Conservation (phyloP, 2,797 vertebrate genomes). For the Macrochelys suwanniensis region DNA sequence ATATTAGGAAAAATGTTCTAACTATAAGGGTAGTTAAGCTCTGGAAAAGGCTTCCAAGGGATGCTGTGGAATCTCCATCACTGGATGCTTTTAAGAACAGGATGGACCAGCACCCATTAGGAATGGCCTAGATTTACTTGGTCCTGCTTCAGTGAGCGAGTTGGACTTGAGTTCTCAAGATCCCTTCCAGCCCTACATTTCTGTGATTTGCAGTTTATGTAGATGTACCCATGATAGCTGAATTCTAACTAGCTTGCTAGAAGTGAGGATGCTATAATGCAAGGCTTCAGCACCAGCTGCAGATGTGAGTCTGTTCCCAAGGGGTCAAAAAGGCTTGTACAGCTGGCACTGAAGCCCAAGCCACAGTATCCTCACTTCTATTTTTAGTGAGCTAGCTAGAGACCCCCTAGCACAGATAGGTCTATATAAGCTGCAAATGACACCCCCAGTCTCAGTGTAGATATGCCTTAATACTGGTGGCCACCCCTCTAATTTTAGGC, state of each 20-base stretch:
- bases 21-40: background rate
- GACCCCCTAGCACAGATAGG: too few species aligned
- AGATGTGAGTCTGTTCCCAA: background rate
- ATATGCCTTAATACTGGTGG: rapidly evolving
- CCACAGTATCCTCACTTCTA: background rate
- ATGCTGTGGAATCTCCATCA: background rate
- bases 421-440: background rate
- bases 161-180: too few species aligned
- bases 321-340: background rate
- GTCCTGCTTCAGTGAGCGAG: too few species aligned
- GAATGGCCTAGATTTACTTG: background rate
- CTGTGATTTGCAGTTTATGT: background rate
- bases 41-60: background rate
- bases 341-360: background rate
- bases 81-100: background rate
- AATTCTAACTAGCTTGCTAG: background rate
- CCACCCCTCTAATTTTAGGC: background rate
- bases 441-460: background rate
- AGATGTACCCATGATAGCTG: background rate
- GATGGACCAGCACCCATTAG: background rate
- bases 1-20: background rate
- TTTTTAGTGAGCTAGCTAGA: background rate
- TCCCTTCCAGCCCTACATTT: background rate
- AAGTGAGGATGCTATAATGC: background rate
- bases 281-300: too few species aligned